Evolutionary conservation across 2,113 vertebrate genomes (phyloP), one percentile per base, ranked within the genome.

Genomic region (Zingel zingel): DNA sequence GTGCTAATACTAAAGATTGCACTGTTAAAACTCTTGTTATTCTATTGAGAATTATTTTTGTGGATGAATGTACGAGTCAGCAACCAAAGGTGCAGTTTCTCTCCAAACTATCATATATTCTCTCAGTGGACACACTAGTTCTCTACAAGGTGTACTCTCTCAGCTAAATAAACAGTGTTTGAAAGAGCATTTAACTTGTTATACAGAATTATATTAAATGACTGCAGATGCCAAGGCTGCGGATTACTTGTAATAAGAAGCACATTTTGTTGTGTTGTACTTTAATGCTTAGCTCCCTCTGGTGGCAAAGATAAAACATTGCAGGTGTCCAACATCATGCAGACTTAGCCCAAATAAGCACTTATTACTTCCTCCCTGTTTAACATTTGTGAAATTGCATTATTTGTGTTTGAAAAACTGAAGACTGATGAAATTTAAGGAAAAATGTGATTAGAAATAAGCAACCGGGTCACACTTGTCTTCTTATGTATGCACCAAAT

Each of bases 1-100:
- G 77, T 83, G 86, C 86, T 84, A 21, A 91, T 79, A 88, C 86
- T 86, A 87, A 90, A 90, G 76, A 89, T 79, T 91, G 89, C 89
- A 91, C 89, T 93, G 84, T 87, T 65, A 25, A 80, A 70, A 74
- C 54, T 76, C 25, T 74, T 43, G 12, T 65, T 75, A 79, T 86
- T 79, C 89, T 91, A 89, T 88, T 89, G 87, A 76, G 76, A 78
- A 79, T 57, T 50, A 43, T 58, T 58, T 74, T 74, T 83, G 67
- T 84, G 54, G 54, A 86, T 88, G 91, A 93, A 91, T 92, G 93
- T 93, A 91, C 47, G 79, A 74, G 58, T 80, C 61, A 82, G 77
- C 51, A 36, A 89, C 92, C 91, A 94, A 94, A 94, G 82, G 77
- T 91, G 82, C 61, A 64, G 27, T 80, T 86, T 78, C 58, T 72